Evolutionary conservation across 2,113 vertebrate genomes (phyloP).

Genomic region (Recurvirostra avosetta): DNA sequence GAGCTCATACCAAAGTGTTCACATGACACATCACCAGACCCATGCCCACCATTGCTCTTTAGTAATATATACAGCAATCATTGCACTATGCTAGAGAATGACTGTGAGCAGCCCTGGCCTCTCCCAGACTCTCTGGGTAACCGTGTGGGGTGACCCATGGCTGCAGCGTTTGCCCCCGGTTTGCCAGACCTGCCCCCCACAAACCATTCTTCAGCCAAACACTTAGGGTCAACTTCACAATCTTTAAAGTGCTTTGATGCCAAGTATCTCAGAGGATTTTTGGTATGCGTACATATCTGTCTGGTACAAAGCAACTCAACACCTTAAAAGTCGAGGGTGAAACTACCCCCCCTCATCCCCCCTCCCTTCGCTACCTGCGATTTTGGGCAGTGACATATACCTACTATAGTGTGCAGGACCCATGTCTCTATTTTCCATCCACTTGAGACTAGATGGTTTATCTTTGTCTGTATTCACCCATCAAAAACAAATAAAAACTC

Average conservation of each 20-base stretch:
- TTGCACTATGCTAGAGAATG: not conserved
- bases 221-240: not conserved
- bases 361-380: not conserved
- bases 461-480: slow-evolving; percentile 30
- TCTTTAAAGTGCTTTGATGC: not conserved
- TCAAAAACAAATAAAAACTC: slow-evolving; percentile 34
- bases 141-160: fast-evolving
- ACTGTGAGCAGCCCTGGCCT: not conserved
- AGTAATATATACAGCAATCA: not conserved
- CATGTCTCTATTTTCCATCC: not conserved
- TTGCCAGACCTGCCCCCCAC: not conserved
- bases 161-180: not conserved
- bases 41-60: fast-evolving
- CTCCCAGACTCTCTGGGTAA: not conserved
- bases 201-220: not conserved
- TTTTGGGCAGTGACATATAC: not conserved
- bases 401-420: not conserved
- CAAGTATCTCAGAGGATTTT: not conserved
- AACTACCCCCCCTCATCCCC: not conserved
- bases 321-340: not conserved
- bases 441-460: slow-evolving; percentile 25
- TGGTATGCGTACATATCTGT: not conserved
- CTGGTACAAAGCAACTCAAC: not conserved
- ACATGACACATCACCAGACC: not conserved
- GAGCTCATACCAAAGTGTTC: not conserved